A percentile compares a stretch with the other conserved stretches of the same genome.
Conservation (phyloP, 2,113 vertebrate species). For the Rhineura floridana region DNA sequence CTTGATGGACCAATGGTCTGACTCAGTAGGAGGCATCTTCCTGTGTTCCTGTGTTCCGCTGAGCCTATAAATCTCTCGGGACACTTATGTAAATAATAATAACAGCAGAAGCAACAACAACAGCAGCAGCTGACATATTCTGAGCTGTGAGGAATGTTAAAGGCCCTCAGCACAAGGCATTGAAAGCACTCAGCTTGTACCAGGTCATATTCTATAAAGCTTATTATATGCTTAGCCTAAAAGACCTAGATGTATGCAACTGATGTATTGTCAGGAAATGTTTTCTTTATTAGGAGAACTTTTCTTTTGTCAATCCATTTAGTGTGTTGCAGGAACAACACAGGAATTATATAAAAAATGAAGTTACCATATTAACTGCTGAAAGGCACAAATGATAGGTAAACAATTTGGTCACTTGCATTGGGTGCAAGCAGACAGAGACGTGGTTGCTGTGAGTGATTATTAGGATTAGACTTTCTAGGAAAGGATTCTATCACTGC, state of each 20-base stretch:
- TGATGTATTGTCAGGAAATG: constrained; percentile 36
- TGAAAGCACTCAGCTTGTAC: neutral
- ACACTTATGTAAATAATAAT: neutral
- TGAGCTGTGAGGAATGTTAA: neutral
- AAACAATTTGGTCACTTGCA: constrained; percentile 22
- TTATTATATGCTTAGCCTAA: neutral
- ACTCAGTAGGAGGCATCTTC: no score
- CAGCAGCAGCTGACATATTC: neutral
- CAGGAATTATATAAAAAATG: constrained; percentile 48
- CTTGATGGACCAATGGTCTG: no score
- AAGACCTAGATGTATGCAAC: fast-evolving
- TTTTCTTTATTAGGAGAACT: constrained; percentile 21
- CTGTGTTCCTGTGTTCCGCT: no score
- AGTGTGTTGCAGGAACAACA: constrained; percentile 18
- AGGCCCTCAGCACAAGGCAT: neutral
- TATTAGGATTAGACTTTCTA: neutral
- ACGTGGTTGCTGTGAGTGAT: neutral
- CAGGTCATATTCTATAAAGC: neutral
- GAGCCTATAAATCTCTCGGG: neutral
- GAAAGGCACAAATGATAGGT: constrained; percentile 48
- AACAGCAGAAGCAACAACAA: neutral
- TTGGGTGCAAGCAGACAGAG: neutral
- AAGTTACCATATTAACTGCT: neutral
- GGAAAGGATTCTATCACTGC: neutral
- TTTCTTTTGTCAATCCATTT: constrained; percentile 48